A percentile compares a stretch with the other conserved stretches of the same genome.
Evolutionary conservation across 2,888 invertebrate species (phyloP).

Genomic region (Leucoptera coffeella): DNA sequence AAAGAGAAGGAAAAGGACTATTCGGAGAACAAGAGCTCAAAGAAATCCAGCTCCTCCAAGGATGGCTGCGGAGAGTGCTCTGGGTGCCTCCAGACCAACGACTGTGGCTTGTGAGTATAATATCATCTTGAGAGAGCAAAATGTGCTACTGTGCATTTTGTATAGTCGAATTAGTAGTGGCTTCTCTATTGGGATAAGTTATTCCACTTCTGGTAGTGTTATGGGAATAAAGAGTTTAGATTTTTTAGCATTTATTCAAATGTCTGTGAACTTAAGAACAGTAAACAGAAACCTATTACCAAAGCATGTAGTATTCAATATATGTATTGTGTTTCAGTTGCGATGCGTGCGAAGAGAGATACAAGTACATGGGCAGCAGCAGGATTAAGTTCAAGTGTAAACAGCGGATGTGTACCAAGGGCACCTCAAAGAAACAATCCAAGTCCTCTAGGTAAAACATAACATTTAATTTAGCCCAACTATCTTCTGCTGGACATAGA

Average conservation of each 20-base stretch:
- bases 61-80: conserved; percentile 44
- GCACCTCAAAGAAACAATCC: conserved; percentile 17
- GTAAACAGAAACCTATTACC: too few species aligned
- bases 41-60: conserved; percentile 20
- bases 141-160: too few species aligned
- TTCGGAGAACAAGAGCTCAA: conserved; percentile 39
- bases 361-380: conserved; percentile 45
- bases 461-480: too few species aligned
- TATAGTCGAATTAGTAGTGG: too few species aligned
- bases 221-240: too few species aligned
- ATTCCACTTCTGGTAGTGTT: too few species aligned
- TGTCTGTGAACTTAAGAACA: too few species aligned
- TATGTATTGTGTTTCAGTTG: conserved; percentile 28
- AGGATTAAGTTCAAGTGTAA: conserved; percentile 47
- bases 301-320: too few species aligned
- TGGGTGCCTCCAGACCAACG: conserved; percentile 32
- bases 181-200: too few species aligned
- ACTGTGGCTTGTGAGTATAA: conserved; percentile 43
- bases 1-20: conserved; percentile 45
- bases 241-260: too few species aligned
- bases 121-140: too few species aligned
- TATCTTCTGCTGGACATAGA: too few species aligned
- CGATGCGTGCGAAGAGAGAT: conserved; percentile 46
- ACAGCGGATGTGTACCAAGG: conserved; percentile 41
- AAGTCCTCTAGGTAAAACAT: neutral